Percentiles rank a stretch among this genome's conserved stretches.
Evolutionary conservation across 2,113 vertebrate genomes (phyloP).

Genomic region (Mirounga angustirostris): DNA sequence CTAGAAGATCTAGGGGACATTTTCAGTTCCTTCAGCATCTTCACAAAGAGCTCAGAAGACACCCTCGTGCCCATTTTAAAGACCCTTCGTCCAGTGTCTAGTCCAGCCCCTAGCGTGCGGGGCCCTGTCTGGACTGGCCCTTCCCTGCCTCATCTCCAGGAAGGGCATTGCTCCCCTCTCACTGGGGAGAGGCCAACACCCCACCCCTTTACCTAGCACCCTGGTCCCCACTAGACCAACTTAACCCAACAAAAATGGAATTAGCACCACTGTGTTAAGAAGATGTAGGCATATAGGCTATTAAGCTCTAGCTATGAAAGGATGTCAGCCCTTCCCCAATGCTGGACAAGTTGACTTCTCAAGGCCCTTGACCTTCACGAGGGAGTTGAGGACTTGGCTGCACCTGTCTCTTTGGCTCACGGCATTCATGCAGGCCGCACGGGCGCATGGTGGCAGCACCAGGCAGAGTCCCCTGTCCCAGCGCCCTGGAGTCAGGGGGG

Average conservation of each 20-base stretch:
- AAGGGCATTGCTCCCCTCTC: not conserved
- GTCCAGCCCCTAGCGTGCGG: not conserved
- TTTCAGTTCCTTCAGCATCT: not conserved
- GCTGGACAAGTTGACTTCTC: not conserved
- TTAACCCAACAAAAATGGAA: not conserved
- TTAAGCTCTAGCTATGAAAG: not conserved
- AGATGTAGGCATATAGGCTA: accelerated
- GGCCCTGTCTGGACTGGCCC: not conserved
- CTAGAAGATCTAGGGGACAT: not conserved
- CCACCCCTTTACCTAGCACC: not conserved
- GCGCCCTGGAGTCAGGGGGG: not conserved
- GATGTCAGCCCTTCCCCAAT: not conserved
- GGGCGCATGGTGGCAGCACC: accelerated
- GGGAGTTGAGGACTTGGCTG: not conserved
- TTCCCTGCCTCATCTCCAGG: not conserved
- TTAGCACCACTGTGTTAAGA: not conserved
- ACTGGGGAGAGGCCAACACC: not conserved
- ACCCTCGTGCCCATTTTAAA: not conserved
- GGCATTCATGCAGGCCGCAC: accelerated
- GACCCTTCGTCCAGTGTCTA: not conserved
- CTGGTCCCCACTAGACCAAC: not conserved
- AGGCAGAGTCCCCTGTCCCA: not conserved
- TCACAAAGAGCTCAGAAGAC: not conserved
- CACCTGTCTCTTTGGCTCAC: not conserved
- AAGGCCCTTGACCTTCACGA: not conserved